Conservation (phyloP, 37 sponge, comb jelly and placozoan species). For the Spongilla lacustris region DNA sequence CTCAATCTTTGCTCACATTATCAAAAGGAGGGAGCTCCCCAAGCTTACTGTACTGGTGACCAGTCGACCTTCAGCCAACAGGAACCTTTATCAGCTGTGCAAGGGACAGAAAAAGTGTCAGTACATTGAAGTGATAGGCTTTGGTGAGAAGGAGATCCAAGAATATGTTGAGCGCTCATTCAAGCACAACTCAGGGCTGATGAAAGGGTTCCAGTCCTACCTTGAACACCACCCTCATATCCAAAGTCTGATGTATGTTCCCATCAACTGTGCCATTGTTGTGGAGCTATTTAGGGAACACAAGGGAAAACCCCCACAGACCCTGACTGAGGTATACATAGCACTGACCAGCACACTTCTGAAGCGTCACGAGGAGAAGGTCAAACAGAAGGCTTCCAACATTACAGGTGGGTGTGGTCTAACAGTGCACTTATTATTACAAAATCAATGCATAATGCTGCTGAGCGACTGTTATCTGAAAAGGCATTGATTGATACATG, state of each 20-base stretch:
- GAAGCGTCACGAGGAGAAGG: neutral
- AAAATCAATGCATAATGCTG: neutral
- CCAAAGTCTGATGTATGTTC: constrained; percentile 15
- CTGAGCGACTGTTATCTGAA: no score
- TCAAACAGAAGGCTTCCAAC: neutral
- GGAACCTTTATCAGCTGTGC: neutral
- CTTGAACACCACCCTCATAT: constrained; percentile 12
- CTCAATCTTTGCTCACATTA: neutral
- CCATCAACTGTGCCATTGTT: constrained; percentile 22
- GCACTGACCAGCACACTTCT: neutral
- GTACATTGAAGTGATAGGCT: constrained; percentile 18
- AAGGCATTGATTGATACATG: no score
- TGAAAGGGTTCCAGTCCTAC: neutral
- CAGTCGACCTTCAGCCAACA: constrained; percentile 19
- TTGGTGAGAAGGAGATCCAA: constrained; percentile 9
- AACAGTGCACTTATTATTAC: neutral
- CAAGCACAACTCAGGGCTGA: neutral
- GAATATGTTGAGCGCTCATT: neutral
- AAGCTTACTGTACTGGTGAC: constrained; percentile 3
- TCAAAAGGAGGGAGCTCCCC: neutral
- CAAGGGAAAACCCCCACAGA: neutral
- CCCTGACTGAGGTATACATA: neutral
- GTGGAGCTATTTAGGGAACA: constrained; percentile 5
- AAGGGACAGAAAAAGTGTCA: neutral
- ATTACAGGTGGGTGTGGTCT: neutral